These are phyloP conservation scores for Eilema griseolum DNA, from an alignment of 2,888 invertebrate species.

Conservation along the genomic window DNA sequence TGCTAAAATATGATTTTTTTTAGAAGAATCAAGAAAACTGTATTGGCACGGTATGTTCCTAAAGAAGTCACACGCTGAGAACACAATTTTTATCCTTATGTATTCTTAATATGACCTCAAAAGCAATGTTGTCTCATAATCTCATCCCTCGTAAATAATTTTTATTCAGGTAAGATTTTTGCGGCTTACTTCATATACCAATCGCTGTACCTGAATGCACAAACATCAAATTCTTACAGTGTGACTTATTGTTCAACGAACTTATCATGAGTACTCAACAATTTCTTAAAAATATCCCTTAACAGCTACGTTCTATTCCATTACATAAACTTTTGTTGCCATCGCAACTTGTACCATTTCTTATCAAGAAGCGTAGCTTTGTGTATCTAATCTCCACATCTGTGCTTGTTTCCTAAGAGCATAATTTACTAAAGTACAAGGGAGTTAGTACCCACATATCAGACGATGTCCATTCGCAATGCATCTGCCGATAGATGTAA, in stretches of 20 bases:
- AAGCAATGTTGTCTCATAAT: slow-evolving; percentile 11
- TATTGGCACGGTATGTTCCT: slow-evolving; percentile 42
- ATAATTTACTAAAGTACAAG: slow-evolving; percentile 58
- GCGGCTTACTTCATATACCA: not conserved
- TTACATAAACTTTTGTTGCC: slow-evolving; percentile 15
- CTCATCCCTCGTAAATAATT: not conserved
- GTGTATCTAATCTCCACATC: slow-evolving; percentile 80
- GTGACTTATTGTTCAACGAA: not conserved
- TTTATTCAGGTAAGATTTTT: not conserved
- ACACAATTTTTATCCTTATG: slow-evolving; percentile 35
- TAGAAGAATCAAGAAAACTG: slow-evolving; percentile 37
- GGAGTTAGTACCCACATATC: slow-evolving; percentile 57
- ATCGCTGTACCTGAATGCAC: no score
- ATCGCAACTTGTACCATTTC: slow-evolving; percentile 55
- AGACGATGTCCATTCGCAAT: slow-evolving; percentile 76
- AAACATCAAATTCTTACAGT: not conserved
- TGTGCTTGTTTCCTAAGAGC: slow-evolving; percentile 71
- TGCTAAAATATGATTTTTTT: slow-evolving; percentile 40
- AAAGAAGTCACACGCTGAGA: slow-evolving; percentile 36
- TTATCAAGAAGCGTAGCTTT: slow-evolving; percentile 66
- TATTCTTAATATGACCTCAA: slow-evolving; percentile 33
- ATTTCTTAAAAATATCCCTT: not conserved
- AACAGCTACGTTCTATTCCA: slow-evolving; percentile 12
- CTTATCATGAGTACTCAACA: no score
- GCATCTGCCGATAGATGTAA: slow-evolving; percentile 62